Conservation (phyloP, 2,888 invertebrate genomes). For the Diachrysia chrysitis region DNA sequence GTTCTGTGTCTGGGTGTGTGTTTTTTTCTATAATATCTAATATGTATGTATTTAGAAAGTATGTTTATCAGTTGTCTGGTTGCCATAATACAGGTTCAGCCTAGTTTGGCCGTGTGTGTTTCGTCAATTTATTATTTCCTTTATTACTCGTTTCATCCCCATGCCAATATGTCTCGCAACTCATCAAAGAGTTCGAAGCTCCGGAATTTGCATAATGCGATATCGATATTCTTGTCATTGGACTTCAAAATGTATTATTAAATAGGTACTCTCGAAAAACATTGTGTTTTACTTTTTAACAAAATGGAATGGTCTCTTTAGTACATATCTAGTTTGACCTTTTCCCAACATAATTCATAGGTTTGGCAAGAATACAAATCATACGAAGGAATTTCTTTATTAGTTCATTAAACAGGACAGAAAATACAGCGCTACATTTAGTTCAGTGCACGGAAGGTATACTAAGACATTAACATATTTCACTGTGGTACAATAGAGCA, state of each 20-base stretch:
- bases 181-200: conserved; percentile 33
- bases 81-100: too few relatives aligned
- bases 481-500: conserved; percentile 18
- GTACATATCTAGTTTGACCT: neutral
- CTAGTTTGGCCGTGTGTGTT: too few relatives aligned
- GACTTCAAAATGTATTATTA: neutral
- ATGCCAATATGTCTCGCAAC: conserved; percentile 33
- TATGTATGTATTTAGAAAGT: too few relatives aligned
- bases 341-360: neutral
- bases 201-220: conserved; percentile 32
- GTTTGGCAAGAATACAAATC: conserved; percentile 41
- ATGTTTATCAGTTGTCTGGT: too few relatives aligned
- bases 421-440: conserved; percentile 43
- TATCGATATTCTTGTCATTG: conserved; percentile 4
- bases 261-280: too few relatives aligned
- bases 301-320: neutral
- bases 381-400: conserved; percentile 50
- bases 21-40: too few relatives aligned
- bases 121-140: too few relatives aligned
- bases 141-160: conserved; percentile 23
- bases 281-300: neutral
- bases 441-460: conserved; percentile 31
- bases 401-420: conserved; percentile 44
- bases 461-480: conserved; percentile 26
- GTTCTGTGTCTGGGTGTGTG: too few relatives aligned